phyloP scores from a whole-genome alignment of 1,140 invertebrate species.

The Neodiprion fabricii region DNA sequence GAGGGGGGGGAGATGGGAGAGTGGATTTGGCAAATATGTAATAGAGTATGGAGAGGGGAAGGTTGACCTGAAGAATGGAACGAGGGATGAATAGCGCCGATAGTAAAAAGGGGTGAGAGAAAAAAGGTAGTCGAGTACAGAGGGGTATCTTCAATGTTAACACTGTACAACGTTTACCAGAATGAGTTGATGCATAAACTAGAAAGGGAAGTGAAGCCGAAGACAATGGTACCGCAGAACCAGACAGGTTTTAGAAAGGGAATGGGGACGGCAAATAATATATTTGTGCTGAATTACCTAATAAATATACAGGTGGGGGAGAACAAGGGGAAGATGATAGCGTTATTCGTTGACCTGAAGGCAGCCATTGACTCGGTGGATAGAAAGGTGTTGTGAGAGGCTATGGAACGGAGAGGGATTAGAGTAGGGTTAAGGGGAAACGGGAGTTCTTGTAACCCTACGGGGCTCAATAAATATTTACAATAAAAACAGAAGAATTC shows the following conservation, averaged over 20 bases:
- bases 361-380: constrained; percentile 26
- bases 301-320: not conserved
- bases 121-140: constrained; percentile 16
- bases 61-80: not conserved
- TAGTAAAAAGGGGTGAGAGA: constrained; percentile 6
- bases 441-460: too few species aligned
- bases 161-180: constrained; percentile 10
- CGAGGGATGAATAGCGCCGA: not conserved
- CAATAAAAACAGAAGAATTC: too few species aligned
- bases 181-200: not conserved
- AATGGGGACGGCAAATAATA: constrained; percentile 33
- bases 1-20: too few species aligned
- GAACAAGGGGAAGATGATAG: constrained; percentile 18
- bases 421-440: not conserved
- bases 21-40: too few species aligned
- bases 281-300: constrained; percentile 31
- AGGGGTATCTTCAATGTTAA: constrained; percentile 16
- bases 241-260: constrained; percentile 35
- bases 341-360: constrained; percentile 26
- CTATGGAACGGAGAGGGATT: constrained; percentile 9
- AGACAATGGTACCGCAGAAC: constrained; percentile 22
- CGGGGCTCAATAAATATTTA: too few species aligned
- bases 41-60: too few species aligned
- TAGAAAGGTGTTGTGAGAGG: constrained; percentile 14
- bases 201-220: constrained; percentile 19